These are phyloP conservation scores for Bubalus kerabau DNA, from an alignment of 2,113 vertebrate genomes.

Conservation along the genomic window DNA sequence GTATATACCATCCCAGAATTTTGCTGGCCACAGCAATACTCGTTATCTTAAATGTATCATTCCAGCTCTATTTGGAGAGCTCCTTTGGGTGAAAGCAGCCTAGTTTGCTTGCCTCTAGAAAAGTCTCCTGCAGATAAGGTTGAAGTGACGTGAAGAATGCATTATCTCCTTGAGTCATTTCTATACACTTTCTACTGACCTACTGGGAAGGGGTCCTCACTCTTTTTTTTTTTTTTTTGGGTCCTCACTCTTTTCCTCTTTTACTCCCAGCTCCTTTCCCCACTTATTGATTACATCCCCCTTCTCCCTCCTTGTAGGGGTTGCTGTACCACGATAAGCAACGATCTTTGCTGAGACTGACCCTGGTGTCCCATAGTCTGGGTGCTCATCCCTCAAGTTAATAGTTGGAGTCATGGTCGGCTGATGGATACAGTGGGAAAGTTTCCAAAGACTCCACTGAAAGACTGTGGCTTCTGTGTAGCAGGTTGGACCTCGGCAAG, in stretches of 20 bases:
- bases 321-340: not conserved
- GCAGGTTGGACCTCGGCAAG: not conserved
- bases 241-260: not conserved
- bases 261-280: not conserved
- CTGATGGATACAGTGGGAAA: not conserved
- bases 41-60: not conserved
- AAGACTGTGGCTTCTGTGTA: too few relatives aligned
- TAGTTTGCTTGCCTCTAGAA: not conserved
- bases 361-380: not conserved
- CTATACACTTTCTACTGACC: not conserved
- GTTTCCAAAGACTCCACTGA: not conserved
- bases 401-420: not conserved
- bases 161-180: not conserved
- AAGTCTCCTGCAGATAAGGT: too few relatives aligned
- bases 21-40: not conserved
- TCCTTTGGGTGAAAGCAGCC: not conserved
- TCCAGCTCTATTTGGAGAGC: not conserved
- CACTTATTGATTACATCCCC: not conserved
- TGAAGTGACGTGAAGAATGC: not conserved
- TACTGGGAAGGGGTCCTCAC: not conserved
- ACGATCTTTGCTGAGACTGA: fast-evolving
- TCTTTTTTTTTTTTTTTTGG: too few relatives aligned
- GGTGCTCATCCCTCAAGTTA: not conserved
- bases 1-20: not conserved
- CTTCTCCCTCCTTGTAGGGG: not conserved